Evolutionary conservation across 2,888 invertebrate species (phyloP).

Genomic region (Drosophila merina): DNA sequence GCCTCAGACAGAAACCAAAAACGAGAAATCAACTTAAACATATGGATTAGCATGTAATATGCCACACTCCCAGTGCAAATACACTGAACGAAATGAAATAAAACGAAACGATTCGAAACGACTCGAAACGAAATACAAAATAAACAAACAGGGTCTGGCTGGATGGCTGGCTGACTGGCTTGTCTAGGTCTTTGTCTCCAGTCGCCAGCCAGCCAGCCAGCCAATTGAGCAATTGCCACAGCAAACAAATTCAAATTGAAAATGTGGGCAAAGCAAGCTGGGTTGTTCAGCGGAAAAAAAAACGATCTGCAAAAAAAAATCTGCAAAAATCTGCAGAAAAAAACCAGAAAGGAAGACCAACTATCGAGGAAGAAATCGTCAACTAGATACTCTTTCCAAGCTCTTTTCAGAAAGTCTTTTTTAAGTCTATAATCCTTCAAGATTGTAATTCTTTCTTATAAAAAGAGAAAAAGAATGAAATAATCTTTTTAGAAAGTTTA

Average conservation of each 20-base stretch:
- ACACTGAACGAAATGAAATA: not conserved
- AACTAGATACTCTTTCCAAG: not conserved
- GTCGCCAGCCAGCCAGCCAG: constrained; percentile 41
- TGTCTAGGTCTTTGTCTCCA: no score
- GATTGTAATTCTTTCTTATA: no score
- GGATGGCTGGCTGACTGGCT: constrained; percentile 1
- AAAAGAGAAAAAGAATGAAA: no score
- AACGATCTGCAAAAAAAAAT: no score
- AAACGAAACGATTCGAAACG: not conserved
- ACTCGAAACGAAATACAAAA: not conserved
- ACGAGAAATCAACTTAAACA: constrained; percentile 61
- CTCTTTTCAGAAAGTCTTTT: no score
- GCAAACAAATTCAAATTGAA: constrained; percentile 80
- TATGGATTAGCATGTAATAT: constrained; percentile 75
- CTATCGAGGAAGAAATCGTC: not conserved
- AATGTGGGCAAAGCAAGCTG: constrained; percentile 73
- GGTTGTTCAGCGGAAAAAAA: constrained; percentile 5
- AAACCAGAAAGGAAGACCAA: constrained; percentile 1
- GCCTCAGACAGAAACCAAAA: constrained; percentile 8
- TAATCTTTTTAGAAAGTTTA: no score
- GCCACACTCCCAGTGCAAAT: constrained; percentile 44
- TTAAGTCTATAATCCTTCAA: no score
- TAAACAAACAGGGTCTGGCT: constrained; percentile 11
- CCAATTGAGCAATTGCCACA: constrained; percentile 80
- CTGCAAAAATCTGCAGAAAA: constrained; percentile 6